A percentile compares a stretch with the other conserved stretches of the same genome.
Conservation (phyloP, 2,113 vertebrate species). For the Rousettus leschenaultii region DNA sequence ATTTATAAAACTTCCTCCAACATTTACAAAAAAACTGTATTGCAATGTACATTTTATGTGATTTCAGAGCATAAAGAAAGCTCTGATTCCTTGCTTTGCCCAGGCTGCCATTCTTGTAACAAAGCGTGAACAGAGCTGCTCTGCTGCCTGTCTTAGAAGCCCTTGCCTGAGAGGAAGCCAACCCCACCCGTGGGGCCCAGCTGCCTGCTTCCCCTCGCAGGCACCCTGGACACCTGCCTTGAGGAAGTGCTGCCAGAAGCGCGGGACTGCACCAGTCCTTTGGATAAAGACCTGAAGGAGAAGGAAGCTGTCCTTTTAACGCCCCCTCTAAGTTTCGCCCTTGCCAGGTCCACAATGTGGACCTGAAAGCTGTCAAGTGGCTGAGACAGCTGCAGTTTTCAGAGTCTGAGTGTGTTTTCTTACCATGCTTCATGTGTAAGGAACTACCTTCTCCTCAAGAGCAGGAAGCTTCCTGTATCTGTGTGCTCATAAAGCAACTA, state of each 20-base stretch:
- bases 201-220: not conserved
- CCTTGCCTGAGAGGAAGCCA: not conserved
- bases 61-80: not conserved
- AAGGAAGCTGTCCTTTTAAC: not conserved
- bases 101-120: not conserved
- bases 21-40: not conserved
- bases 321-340: not conserved
- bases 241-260: not conserved
- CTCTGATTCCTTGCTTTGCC: not conserved
- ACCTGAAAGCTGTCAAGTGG: not conserved
- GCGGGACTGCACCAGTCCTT: not conserved
- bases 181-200: not conserved
- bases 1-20: constrained; percentile 2
- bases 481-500: not conserved
- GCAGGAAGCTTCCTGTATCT: not conserved
- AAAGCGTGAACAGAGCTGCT: not conserved
- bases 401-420: not conserved
- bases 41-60: not conserved
- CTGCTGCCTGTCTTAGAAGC: not conserved
- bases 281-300: not conserved
- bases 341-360: not conserved
- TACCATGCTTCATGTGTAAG: not conserved
- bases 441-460: not conserved
- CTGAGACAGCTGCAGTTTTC: not conserved
- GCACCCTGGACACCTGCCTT: not conserved